Percentiles rank a stretch among this genome's conserved stretches.
Evolutionary conservation across 2,113 vertebrate species (phyloP).

Genomic region (Typhlomys cinereus): DNA sequence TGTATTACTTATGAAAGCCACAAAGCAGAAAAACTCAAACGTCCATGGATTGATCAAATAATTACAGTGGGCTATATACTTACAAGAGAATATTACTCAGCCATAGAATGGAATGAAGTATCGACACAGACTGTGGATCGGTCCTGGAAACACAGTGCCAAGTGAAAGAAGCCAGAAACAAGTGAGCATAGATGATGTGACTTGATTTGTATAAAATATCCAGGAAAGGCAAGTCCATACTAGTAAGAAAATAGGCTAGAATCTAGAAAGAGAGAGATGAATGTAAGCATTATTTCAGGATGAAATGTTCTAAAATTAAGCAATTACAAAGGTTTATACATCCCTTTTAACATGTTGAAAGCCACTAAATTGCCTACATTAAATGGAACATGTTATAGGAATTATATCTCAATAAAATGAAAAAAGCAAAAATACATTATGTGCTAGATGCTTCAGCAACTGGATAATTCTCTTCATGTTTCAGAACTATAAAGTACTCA

Average conservation of each 20-base stretch:
- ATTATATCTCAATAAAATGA: constrained; percentile 9
- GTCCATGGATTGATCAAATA: background rate
- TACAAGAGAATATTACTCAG: background rate
- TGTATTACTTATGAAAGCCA: background rate
- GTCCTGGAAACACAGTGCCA: background rate
- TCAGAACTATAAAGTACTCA: background rate
- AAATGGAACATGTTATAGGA: background rate
- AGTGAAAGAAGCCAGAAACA: background rate
- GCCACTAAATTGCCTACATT: background rate
- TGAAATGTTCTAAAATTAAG: background rate
- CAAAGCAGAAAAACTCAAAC: background rate
- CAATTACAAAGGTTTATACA: background rate
- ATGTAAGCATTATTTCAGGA: background rate
- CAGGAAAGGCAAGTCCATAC: background rate
- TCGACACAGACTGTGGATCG: background rate
- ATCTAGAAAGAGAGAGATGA: background rate
- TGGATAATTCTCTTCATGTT: background rate
- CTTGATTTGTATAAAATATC: constrained; percentile 8
- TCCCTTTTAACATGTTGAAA: background rate
- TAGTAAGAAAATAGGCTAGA: background rate
- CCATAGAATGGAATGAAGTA: constrained; percentile 12
- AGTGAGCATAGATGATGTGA: background rate
- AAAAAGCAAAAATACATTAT: background rate
- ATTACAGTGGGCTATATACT: background rate
- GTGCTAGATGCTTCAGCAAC: background rate